phyloP scores from a whole-genome alignment of 2,888 invertebrate genomes.

The Carpatolechia fugitivella region DNA sequence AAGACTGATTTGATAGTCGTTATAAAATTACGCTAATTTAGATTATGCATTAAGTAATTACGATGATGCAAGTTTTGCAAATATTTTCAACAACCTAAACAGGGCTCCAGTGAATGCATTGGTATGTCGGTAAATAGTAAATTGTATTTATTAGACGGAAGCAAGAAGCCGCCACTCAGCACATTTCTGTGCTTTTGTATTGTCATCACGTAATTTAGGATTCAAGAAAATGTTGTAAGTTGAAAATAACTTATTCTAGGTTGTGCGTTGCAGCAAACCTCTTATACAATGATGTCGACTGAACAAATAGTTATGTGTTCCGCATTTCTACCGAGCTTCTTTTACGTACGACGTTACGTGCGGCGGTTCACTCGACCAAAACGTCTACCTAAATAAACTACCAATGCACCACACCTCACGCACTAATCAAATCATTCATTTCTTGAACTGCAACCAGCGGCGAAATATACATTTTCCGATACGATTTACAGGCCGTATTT shows the following conservation, averaged over 20 bases:
- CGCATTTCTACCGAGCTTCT: slow-evolving; percentile 76
- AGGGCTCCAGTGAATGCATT: too few species aligned
- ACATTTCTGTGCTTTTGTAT: slow-evolving; percentile 58
- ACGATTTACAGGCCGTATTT: too few species aligned
- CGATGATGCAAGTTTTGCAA: too few species aligned
- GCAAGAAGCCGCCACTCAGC: neutral
- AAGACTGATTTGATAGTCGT: neutral
- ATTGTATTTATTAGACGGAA: neutral
- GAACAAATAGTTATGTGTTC: slow-evolving; percentile 77
- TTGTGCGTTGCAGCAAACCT: slow-evolving; percentile 69
- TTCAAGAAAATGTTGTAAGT: slow-evolving; percentile 74
- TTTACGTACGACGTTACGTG: slow-evolving; percentile 69
- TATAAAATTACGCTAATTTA: neutral
- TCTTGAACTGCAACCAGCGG: too few species aligned
- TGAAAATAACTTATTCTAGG: slow-evolving; percentile 73
- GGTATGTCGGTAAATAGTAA: too few species aligned
- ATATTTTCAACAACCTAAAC: too few species aligned
- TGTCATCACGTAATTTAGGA: slow-evolving; percentile 70
- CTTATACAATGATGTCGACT: slow-evolving; percentile 78
- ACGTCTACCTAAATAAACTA: slow-evolving; percentile 40
- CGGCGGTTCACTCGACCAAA: slow-evolving; percentile 42
- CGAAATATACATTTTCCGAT: too few species aligned
- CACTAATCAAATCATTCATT: slow-evolving; percentile 13
- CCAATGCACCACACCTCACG: slow-evolving; percentile 21
- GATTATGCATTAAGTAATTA: too few species aligned